Conservation (phyloP, 2,888 invertebrate species). For the Muscina levida region DNA sequence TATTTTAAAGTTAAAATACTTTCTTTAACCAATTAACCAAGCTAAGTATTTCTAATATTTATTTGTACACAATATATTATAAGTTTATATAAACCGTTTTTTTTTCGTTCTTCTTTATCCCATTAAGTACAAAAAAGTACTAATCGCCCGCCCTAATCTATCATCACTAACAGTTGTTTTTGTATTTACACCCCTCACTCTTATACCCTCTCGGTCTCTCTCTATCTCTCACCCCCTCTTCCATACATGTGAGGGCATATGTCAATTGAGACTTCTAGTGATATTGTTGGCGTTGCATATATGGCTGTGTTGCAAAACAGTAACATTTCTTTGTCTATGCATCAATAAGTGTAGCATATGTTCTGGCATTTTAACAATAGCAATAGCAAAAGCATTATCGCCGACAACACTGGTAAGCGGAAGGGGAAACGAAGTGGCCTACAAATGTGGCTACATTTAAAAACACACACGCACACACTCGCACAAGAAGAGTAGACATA, state of each 20-base stretch:
- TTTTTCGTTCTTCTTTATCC: too few species aligned
- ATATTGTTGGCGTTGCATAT: not conserved
- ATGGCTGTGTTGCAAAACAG: conserved; percentile 10
- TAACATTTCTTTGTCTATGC: conserved; percentile 11
- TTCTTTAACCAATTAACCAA: too few species aligned
- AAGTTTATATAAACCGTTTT: too few species aligned
- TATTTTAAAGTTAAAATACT: too few species aligned
- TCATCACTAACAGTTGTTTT: too few species aligned
- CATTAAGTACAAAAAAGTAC: too few species aligned
- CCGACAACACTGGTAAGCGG: too few species aligned
- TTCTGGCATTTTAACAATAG: not conserved
- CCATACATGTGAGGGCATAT: not conserved
- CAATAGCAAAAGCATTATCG: not conserved
- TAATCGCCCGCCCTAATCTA: too few species aligned
- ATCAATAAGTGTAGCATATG: conserved; percentile 12
- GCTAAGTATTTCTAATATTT: too few species aligned
- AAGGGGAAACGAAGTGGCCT: not conserved
- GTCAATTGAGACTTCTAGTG: not conserved
- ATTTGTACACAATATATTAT: too few species aligned
- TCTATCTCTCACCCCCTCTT: not conserved
- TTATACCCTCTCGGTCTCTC: too few species aligned
- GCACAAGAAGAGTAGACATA: conserved; percentile 18
- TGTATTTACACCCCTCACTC: too few species aligned
- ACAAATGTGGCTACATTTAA: not conserved
- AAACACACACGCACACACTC: not conserved